Evolutionary conservation across 2,797 vertebrate species (phyloP).

Genomic region (Peromyscus melanophrys): DNA sequence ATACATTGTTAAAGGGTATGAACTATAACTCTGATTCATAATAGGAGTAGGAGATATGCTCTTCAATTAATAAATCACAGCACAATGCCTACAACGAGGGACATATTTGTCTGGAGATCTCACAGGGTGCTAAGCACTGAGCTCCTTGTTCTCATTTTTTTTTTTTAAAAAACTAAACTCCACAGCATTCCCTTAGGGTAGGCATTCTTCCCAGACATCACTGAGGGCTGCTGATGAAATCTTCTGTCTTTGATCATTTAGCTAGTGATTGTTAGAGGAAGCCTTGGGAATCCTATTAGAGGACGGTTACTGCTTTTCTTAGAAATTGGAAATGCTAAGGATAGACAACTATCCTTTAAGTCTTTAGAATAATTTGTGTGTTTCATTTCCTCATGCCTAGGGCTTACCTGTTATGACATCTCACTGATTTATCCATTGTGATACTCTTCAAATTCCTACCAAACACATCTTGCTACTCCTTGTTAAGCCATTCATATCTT

Average conservation of each 20-base stretch:
- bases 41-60: background rate
- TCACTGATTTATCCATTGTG: background rate
- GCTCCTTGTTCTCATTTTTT: background rate
- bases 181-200: background rate
- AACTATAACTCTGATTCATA: background rate
- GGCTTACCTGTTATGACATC: background rate
- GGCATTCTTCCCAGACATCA: background rate
- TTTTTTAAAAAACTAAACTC: background rate
- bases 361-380: background rate
- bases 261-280: background rate
- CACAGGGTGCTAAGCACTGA: background rate
- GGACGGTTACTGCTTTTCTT: background rate
- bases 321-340: background rate
- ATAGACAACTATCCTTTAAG: background rate
- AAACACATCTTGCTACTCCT: background rate
- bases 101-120: background rate
- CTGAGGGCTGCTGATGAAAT: background rate
- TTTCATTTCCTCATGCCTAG: background rate
- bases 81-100: background rate
- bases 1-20: background rate
- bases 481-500: background rate
- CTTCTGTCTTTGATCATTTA: constrained; percentile 27
- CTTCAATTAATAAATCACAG: constrained; percentile 51
- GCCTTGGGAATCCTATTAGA: background rate
- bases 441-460: background rate